A percentile compares a stretch with the other conserved stretches of the same genome.
Conservation (phyloP, 2,797 vertebrate genomes). For the Leontocebus nigricollis region DNA sequence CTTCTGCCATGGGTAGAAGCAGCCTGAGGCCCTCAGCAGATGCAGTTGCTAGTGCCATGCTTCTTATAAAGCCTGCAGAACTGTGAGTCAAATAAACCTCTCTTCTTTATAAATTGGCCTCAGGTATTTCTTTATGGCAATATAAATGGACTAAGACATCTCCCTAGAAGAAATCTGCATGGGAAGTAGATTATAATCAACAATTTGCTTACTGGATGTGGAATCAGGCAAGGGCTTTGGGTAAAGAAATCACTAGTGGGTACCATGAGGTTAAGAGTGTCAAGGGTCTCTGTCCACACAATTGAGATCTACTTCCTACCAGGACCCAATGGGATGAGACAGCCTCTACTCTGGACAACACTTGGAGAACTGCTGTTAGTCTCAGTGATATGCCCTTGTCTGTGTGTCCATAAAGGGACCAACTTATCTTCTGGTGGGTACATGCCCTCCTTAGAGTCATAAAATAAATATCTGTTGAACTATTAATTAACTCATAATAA, state of each 20-base stretch:
- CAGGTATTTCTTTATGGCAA: not conserved
- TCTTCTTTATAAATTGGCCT: not conserved
- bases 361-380: not conserved
- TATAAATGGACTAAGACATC: not conserved
- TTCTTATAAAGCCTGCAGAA: not conserved
- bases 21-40: not conserved
- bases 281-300: not conserved
- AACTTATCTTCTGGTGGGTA: not conserved
- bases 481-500: conserved; percentile 16
- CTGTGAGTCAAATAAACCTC: not conserved
- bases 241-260: not conserved
- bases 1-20: not conserved
- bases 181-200: conserved; percentile 30
- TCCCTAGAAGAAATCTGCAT: conserved; percentile 21
- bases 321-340: not conserved
- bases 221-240: not conserved
- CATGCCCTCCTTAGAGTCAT: not conserved
- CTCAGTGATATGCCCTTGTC: not conserved
- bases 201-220: not conserved
- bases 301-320: not conserved
- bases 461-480: conserved; percentile 3
- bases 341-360: not conserved
- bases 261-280: not conserved
- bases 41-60: not conserved
- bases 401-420: not conserved